phyloP scores from a whole-genome alignment of 2,113 vertebrate species.

The Sorex fumeus region DNA sequence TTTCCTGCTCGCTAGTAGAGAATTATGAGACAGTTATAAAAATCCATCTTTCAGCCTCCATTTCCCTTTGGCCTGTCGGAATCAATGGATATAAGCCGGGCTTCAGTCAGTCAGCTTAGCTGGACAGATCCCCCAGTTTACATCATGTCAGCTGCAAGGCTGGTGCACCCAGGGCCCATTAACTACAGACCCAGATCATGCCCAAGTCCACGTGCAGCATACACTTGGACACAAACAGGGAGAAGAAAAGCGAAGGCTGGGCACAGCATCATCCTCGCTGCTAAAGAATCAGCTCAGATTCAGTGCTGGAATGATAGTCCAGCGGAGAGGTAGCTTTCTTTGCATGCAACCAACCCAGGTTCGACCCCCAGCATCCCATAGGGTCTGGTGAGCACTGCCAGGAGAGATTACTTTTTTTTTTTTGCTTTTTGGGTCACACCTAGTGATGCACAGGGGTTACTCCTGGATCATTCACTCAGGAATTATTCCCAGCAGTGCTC shows the following conservation, averaged over 20 bases:
- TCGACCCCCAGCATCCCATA: too few relatives aligned
- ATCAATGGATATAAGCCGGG: not conserved
- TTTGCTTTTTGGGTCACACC: too few relatives aligned
- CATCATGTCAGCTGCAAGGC: not conserved
- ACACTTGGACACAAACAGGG: not conserved
- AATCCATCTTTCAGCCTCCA: slow-evolving; percentile 23
- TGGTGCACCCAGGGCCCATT: not conserved
- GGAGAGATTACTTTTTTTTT: too few relatives aligned
- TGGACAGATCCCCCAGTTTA: not conserved
- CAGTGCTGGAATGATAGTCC: not conserved
- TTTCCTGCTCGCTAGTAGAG: slow-evolving; percentile 7
- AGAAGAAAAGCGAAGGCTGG: not conserved
- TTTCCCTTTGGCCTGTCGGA: slow-evolving; percentile 24
- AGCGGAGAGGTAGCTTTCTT: too few relatives aligned
- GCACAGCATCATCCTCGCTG: not conserved
- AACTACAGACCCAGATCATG: not conserved
- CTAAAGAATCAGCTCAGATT: not conserved
- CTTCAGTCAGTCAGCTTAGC: not conserved
- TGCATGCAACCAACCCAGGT: too few relatives aligned
- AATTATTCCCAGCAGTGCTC: too few relatives aligned
- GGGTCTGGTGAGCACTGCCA: too few relatives aligned
- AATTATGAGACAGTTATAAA: slow-evolving; percentile 67
- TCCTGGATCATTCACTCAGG: too few relatives aligned
- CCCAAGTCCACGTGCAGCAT: not conserved
- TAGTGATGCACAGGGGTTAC: too few relatives aligned